phyloP scores from a whole-genome alignment of 2,113 vertebrate genomes.

The Macquaria ambigua region DNA sequence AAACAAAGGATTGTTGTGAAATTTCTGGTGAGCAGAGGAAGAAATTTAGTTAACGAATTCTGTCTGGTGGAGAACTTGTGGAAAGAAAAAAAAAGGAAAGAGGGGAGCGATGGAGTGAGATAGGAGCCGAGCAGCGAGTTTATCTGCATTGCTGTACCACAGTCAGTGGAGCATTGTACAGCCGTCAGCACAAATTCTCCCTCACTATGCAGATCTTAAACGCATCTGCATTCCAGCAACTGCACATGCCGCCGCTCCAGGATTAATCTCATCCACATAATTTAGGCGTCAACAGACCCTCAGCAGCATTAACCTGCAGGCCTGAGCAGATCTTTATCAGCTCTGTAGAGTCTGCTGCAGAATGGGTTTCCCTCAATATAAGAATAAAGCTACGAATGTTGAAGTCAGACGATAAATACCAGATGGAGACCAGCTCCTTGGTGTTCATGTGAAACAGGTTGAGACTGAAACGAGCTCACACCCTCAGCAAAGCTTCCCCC shows the following conservation, averaged over 20 bases:
- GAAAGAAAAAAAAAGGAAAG: neutral
- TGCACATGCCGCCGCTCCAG: constrained; percentile 22
- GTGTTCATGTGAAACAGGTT: too few species aligned
- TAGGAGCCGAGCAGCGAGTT: constrained; percentile 22
- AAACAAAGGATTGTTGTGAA: neutral
- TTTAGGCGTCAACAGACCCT: constrained; percentile 2
- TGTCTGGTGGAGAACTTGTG: neutral
- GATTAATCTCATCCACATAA: constrained; percentile 6
- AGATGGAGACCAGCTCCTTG: too few species aligned
- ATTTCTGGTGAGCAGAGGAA: neutral
- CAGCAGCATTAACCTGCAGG: neutral
- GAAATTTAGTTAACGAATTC: neutral
- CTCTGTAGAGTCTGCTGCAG: neutral
- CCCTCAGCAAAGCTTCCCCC: neutral
- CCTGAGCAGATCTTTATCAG: constrained; percentile 7
- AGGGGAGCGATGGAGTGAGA: constrained; percentile 16
- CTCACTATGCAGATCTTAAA: constrained; percentile 61
- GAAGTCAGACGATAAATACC: too few species aligned
- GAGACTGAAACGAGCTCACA: too few species aligned
- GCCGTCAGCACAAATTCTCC: constrained; percentile 68
- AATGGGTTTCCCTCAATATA: neutral
- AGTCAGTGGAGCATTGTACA: constrained; percentile 44
- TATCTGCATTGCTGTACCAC: constrained; percentile 69
- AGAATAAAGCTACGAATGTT: neutral
- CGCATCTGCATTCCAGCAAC: constrained; percentile 59